Evolutionary conservation across 2,888 invertebrate species (phyloP).

Genomic region (Nasonovia ribisnigri): DNA sequence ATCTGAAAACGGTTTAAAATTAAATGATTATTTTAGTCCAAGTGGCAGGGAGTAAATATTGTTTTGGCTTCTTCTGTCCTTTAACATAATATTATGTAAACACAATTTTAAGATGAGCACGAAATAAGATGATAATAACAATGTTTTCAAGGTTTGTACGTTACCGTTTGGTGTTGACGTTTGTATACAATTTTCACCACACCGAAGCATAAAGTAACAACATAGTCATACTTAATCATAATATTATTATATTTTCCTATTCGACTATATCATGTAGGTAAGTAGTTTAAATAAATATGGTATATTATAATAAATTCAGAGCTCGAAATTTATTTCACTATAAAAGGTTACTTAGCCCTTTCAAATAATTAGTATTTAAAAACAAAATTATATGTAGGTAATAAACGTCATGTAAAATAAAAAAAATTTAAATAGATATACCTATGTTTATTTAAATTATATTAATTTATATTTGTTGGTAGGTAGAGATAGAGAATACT

Average conservation of each 20-base stretch:
- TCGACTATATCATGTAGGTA: neutral
- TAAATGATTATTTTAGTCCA: neutral
- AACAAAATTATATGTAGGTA: neutral
- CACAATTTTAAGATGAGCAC: neutral
- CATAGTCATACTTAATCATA: no score
- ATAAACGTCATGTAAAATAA: no score
- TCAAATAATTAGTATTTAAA: neutral
- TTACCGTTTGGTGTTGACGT: neutral
- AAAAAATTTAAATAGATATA: no score
- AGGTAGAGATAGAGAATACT: neutral
- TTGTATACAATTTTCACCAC: neutral
- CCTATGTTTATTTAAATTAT: no score
- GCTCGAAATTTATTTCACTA: neutral
- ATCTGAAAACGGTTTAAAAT: neutral
- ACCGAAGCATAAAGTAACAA: no score
- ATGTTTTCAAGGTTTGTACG: constrained; percentile 12
- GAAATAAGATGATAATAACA: neutral
- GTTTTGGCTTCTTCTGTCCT: neutral
- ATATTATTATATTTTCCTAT: neutral
- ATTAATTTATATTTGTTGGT: no score
- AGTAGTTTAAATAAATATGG: neutral
- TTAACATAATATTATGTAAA: neutral
- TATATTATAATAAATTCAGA: neutral
- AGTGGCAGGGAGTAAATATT: neutral
- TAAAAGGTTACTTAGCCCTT: neutral